Evolutionary conservation across 30 jellyfish, hydroid and myxozoan species (phyloP).

Genomic region (Turritopsis rubra): DNA sequence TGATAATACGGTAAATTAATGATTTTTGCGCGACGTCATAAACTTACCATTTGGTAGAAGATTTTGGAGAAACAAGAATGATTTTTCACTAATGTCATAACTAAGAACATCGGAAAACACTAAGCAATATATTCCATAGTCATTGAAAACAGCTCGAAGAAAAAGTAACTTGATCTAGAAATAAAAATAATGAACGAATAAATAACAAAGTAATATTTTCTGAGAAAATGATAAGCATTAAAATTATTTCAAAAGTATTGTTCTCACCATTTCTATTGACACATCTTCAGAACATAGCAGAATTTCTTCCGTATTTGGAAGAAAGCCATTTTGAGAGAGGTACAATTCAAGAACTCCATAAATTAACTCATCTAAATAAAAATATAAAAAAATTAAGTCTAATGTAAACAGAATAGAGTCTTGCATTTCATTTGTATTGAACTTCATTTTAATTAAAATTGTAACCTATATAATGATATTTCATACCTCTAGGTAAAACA

Average conservation of each 20-base stretch:
- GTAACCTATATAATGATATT: too few species aligned
- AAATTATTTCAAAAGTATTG: too few species aligned
- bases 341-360: background rate
- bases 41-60: background rate
- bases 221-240: too few species aligned
- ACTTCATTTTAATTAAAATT: background rate
- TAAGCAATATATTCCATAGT: constrained; percentile 22
- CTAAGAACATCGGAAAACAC: constrained; percentile 14
- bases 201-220: too few species aligned
- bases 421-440: background rate
- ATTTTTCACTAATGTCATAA: constrained; percentile 24
- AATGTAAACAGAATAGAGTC: background rate
- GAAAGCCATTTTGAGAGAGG: background rate
- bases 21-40: too few species aligned
- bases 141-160: constrained; percentile 21
- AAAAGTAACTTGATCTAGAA: constrained; percentile 15
- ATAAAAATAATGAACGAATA: background rate
- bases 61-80: background rate
- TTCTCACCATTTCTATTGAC: constrained; percentile 6
- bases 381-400: background rate
- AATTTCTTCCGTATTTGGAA: background rate
- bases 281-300: constrained; percentile 10
- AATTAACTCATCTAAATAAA: constrained; percentile 11
- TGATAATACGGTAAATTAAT: too few species aligned
- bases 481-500: constrained; percentile 21